Evolutionary conservation across 2,888 invertebrate genomes (phyloP).

Genomic region (Habrosyne pyritoides): DNA sequence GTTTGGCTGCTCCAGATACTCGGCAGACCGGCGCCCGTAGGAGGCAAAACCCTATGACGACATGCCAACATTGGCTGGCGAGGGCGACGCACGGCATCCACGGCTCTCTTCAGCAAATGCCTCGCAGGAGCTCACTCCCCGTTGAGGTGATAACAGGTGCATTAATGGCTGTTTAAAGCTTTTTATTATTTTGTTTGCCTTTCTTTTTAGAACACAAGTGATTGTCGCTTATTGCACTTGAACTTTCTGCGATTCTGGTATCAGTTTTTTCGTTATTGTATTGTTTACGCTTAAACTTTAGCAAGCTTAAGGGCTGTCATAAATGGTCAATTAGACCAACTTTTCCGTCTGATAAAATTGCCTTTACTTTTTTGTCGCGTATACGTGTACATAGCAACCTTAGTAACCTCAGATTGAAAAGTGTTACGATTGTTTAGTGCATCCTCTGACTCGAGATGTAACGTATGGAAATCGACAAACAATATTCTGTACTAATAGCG

Average conservation of each 20-base stretch:
- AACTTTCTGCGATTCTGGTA: background rate
- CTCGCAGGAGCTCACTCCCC: slow-evolving; percentile 70
- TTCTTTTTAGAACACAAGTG: background rate
- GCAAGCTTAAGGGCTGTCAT: too few species aligned
- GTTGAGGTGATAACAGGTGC: slow-evolving; percentile 77
- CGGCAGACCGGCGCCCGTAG: slow-evolving; percentile 52
- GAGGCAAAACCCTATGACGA: slow-evolving; percentile 43
- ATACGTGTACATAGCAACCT: too few species aligned
- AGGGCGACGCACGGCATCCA: slow-evolving; percentile 45
- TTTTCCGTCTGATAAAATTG: too few species aligned
- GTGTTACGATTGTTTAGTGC: too few species aligned
- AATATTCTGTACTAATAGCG: too few species aligned
- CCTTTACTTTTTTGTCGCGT: too few species aligned
- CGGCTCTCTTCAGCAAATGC: slow-evolving; percentile 41
- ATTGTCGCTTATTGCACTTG: background rate
- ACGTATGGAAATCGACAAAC: too few species aligned
- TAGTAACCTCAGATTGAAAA: too few species aligned
- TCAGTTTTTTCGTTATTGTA: background rate
- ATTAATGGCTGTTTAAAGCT: slow-evolving; percentile 44
- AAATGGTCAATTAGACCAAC: too few species aligned
- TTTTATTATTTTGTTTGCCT: background rate
- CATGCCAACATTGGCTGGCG: slow-evolving; percentile 62
- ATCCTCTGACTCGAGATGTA: too few species aligned
- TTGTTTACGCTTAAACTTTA: background rate
- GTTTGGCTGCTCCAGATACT: slow-evolving; percentile 39